These are phyloP conservation scores for Drosophila limbata DNA, from an alignment of 2,888 invertebrate species.

Conservation along the genomic window DNA sequence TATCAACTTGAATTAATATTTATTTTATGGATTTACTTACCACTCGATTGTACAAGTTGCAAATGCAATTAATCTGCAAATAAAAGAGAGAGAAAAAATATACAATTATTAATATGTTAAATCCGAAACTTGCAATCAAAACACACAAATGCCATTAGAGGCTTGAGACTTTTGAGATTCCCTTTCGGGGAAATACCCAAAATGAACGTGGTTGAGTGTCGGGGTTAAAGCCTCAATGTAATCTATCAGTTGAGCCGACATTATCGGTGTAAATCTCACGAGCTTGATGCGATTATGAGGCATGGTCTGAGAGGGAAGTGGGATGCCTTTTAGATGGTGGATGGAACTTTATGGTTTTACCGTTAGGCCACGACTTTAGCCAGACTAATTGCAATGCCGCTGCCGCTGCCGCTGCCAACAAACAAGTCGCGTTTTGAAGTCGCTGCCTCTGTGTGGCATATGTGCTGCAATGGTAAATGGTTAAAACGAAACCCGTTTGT, in stretches of 20 bases:
- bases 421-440: constrained; percentile 12
- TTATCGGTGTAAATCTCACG: constrained; percentile 75
- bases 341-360: constrained; percentile 57
- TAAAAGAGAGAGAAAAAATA: constrained; percentile 14
- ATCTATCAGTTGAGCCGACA: constrained; percentile 73
- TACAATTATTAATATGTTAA: constrained; percentile 30
- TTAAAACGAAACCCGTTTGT: constrained; percentile 61
- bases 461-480: constrained; percentile 26
- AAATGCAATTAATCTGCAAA: constrained; percentile 62
- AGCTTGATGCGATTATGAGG: constrained; percentile 69
- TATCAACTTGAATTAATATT: not conserved
- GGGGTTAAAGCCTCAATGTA: constrained; percentile 43
- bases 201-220: constrained; percentile 5
- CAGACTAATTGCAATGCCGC: constrained; percentile 73
- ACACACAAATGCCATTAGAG: constrained; percentile 52
- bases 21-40: constrained; percentile 40
- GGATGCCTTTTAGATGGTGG: constrained; percentile 16
- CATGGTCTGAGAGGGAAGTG: not conserved
- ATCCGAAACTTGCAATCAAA: constrained; percentile 36
- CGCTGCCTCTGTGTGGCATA: constrained; percentile 57
- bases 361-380: constrained; percentile 81
- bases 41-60: constrained; percentile 44
- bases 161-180: not conserved
- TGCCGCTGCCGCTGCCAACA: constrained; percentile 21
- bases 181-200: constrained; percentile 2